These are phyloP conservation scores for Cyprinodon diabolis DNA, from an alignment of 2,797 vertebrate genomes.

Conservation along the genomic window DNA sequence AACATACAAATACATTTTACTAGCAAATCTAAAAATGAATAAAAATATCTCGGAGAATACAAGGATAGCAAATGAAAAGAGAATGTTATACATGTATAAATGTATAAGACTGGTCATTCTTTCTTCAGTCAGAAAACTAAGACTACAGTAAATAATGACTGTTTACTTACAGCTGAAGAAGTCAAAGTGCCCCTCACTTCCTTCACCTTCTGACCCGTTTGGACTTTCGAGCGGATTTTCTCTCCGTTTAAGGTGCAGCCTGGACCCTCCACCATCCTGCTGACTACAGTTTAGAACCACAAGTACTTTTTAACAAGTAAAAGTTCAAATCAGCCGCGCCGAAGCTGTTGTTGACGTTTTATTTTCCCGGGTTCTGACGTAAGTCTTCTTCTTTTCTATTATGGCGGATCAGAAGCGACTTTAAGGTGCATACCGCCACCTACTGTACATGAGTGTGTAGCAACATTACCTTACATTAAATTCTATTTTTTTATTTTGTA, in stretches of 20 bases:
- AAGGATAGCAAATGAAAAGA: too few species aligned
- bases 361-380: slow-evolving; percentile 11
- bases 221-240: slow-evolving; percentile 81
- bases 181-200: slow-evolving; percentile 62
- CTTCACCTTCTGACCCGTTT: slow-evolving; percentile 80
- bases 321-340: too few species aligned
- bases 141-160: not conserved
- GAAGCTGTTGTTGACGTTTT: not conserved
- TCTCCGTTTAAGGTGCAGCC: slow-evolving; percentile 87
- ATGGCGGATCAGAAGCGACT: too few species aligned
- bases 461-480: too few species aligned
- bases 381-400: too few species aligned
- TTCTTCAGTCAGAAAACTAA: not conserved
- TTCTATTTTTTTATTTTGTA: too few species aligned
- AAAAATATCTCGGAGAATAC: too few species aligned
- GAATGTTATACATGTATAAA: too few species aligned
- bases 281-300: fast-evolving
- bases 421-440: too few species aligned
- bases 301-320: not conserved
- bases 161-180: slow-evolving; percentile 35
- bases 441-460: too few species aligned
- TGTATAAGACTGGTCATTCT: not conserved
- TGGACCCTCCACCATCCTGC: slow-evolving; percentile 91
- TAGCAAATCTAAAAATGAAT: too few species aligned
- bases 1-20: too few species aligned